Evolutionary conservation across 2,888 invertebrate genomes (phyloP).

Genomic region (Drosophila flavopinicola): DNA sequence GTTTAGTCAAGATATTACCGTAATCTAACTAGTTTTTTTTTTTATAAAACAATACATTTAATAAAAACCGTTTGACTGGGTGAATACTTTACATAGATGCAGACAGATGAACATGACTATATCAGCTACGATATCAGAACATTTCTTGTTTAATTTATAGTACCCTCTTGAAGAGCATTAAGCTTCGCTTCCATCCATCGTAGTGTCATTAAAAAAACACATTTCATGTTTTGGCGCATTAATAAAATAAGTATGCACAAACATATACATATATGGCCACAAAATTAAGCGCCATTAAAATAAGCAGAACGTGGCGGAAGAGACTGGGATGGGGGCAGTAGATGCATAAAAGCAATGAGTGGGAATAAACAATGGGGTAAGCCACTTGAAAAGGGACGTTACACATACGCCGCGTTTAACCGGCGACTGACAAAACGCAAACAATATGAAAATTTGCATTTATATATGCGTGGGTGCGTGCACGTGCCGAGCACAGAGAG

Average conservation of each 20-base stretch:
- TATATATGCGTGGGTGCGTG: constrained; percentile 62
- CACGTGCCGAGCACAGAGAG: constrained; percentile 30
- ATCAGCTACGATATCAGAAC: background rate
- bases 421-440: constrained; percentile 54
- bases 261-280: constrained; percentile 28
- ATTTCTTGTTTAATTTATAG: constrained; percentile 12
- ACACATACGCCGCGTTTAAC: constrained; percentile 60
- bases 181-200: background rate
- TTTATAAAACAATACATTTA: no score
- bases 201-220: constrained; percentile 39
- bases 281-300: constrained; percentile 69
- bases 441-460: constrained; percentile 67
- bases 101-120: no score
- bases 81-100: no score
- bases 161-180: background rate
- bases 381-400: constrained; percentile 33
- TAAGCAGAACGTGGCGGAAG: constrained; percentile 17
- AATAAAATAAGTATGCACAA: constrained; percentile 57
- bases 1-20: no score
- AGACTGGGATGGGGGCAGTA: background rate
- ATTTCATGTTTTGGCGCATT: constrained; percentile 65
- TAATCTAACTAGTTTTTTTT: no score
- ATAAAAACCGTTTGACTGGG: no score
- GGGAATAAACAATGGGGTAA: constrained; percentile 53
- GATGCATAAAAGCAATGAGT: constrained; percentile 25